These are phyloP conservation scores for Agrotis exclamationis DNA, from an alignment of 2,888 invertebrate species.

Conservation along the genomic window DNA sequence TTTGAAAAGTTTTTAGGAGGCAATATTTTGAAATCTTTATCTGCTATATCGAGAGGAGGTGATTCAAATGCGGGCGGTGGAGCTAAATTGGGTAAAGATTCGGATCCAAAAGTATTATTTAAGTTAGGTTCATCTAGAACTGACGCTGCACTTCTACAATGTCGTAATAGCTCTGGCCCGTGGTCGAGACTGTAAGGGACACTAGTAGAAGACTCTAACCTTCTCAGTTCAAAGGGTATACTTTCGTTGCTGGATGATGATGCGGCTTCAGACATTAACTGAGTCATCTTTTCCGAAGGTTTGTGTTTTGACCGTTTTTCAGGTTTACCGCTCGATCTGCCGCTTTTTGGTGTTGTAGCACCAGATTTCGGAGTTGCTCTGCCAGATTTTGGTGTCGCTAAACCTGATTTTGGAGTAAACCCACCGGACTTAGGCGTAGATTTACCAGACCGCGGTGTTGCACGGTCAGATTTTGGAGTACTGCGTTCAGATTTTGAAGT, in stretches of 20 bases:
- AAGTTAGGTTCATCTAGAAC: conserved; percentile 91
- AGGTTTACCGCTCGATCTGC: conserved; percentile 89
- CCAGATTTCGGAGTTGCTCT: conserved; percentile 86
- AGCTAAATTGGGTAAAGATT: conserved; percentile 94
- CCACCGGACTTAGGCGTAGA: conserved; percentile 86
- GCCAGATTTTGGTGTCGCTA: conserved; percentile 87
- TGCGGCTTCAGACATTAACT: conserved; percentile 90
- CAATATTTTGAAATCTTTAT: conserved; percentile 88
- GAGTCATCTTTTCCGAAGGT: conserved; percentile 89
- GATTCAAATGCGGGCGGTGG: conserved; percentile 92
- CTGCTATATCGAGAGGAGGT: conserved; percentile 88
- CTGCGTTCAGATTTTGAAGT: conserved; percentile 88
- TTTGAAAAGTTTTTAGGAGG: conserved; percentile 88
- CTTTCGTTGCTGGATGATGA: conserved; percentile 92
- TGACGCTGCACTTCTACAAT: conserved; percentile 91
- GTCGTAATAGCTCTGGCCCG: conserved; percentile 87
- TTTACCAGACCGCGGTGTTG: conserved; percentile 85
- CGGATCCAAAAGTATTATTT: conserved; percentile 91
- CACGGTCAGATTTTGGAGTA: conserved; percentile 88
- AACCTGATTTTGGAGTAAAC: conserved; percentile 85
- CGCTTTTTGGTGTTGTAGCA: conserved; percentile 90
- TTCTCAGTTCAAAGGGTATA: conserved; percentile 87
- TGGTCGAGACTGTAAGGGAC: conserved; percentile 92
- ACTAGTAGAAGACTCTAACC: conserved; percentile 92
- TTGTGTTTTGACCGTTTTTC: conserved; percentile 87